These are phyloP conservation scores for Meleagris gallopavo DNA, from an alignment of 2,113 vertebrate species.

Conservation along the genomic window DNA sequence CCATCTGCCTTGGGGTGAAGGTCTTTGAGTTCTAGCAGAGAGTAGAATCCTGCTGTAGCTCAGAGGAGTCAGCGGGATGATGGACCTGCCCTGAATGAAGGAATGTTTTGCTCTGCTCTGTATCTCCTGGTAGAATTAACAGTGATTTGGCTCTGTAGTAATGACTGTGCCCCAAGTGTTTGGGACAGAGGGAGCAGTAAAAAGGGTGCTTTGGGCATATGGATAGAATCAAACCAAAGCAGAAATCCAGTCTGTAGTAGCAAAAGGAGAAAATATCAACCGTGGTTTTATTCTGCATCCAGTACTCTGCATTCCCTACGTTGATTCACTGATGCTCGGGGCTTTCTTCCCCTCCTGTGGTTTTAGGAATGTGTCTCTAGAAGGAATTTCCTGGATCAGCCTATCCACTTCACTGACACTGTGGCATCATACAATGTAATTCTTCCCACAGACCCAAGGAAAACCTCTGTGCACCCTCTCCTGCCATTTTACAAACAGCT, in stretches of 20 bases:
- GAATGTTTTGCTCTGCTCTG: neutral
- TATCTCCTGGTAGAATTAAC: neutral
- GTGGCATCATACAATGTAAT: fast-evolving
- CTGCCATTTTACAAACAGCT: neutral
- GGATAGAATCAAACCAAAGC: neutral
- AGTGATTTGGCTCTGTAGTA: neutral
- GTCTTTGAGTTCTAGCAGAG: neutral
- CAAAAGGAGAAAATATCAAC: neutral
- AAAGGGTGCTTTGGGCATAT: neutral
- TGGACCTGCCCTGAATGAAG: neutral
- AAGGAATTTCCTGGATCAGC: neutral
- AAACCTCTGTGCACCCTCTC: neutral
- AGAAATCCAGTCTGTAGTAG: neutral
- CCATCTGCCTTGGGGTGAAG: neutral
- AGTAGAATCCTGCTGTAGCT: neutral
- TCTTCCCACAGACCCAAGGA: neutral
- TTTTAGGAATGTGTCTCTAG: fast-evolving
- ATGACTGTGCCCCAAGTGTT: neutral
- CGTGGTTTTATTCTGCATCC: neutral
- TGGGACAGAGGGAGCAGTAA: neutral
- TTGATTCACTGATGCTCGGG: neutral
- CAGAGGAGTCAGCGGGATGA: fast-evolving
- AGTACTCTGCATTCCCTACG: neutral
- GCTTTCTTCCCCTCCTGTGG: neutral
- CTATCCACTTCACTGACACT: neutral